Evolutionary conservation across 30 jellyfish, hydroid and myxozoan genomes (phyloP), one percentile per base, ranked within the genome.

Genomic region (Turritopsis dohrnii): DNA sequence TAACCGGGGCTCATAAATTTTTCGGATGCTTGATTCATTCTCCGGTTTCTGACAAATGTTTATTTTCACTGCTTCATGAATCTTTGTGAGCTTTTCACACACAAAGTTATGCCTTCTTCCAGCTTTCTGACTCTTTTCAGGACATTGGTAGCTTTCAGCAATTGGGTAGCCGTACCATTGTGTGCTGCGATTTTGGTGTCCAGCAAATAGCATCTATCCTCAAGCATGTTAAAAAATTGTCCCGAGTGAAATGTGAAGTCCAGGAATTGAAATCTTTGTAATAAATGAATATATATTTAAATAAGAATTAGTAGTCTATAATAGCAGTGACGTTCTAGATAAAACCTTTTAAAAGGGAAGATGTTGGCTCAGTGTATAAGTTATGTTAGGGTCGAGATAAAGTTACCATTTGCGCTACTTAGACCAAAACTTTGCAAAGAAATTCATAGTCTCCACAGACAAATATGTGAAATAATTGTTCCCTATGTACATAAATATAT

Each of bases 131-230:
- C 30, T 0, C 30, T 0, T 0, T 0, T 69, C 7, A 0, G 30
- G 19, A 0, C 8, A 1, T 0, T 0, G 0, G 0, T 0, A 69
- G 0, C 0, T 0, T 0, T 0, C 0, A 9, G 9, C 0, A 0
- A 0, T n/a, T n/a, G n/a, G 73, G 0, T 60, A 0, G 0, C 0
- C 0, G 30, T 1, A 0, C 1, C 8, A 1, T 0, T 69, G 8
- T 0, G 0, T 0, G 77, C 77, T 0, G 77, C 77, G 0, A 69
- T 0, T 69, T 69, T 69, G 0, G 30, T 1, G 77, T 69, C 23
- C 1, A 69, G 0, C 28, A 0, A 0, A 0, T 0, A 0, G 19
- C 77, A 69, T 0, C 8, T 1, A 0, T 0, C 1, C 30, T 69
- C 23, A 0, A 69, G 8, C 1, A 69, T 69, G 0, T 0, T 69